A percentile compares a stretch with the other conserved stretches of the same genome.
Conservation (phyloP, 2,113 vertebrate species). For the Embiotoca jacksoni region DNA sequence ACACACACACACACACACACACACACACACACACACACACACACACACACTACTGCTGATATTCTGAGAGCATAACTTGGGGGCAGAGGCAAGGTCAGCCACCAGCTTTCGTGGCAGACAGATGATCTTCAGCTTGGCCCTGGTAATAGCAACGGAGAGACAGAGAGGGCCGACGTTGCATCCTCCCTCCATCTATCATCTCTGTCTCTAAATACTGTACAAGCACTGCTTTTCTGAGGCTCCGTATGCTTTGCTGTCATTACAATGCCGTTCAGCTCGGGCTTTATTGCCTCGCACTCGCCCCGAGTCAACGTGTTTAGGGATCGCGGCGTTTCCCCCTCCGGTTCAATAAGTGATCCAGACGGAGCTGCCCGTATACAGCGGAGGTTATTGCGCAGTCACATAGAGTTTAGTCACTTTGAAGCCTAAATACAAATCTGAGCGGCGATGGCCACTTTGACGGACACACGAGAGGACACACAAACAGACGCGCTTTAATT, state of each 20-base stretch:
- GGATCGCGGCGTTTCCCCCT: slow-evolving; percentile 33
- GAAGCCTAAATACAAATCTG: slow-evolving; percentile 42
- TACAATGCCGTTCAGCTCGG: slow-evolving; percentile 34
- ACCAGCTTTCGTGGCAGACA: slow-evolving; percentile 67
- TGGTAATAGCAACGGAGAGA: slow-evolving; percentile 57
- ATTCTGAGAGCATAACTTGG: slow-evolving; percentile 81
- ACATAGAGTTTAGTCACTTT: slow-evolving; percentile 24
- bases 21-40: no score
- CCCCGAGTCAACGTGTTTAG: slow-evolving; percentile 29
- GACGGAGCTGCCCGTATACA: slow-evolving; percentile 9
- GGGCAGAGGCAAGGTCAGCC: slow-evolving; percentile 81
- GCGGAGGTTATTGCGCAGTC: slow-evolving; percentile 45
- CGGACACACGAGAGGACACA: slow-evolving; percentile 32
- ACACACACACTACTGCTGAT: slow-evolving; percentile 50
- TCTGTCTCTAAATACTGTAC: slow-evolving; percentile 55
- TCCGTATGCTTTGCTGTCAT: slow-evolving; percentile 19
- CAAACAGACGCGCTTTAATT: slow-evolving; percentile 47
- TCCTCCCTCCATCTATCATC: slow-evolving; percentile 63
- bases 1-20: no score
- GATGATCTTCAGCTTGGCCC: slow-evolving; percentile 78
- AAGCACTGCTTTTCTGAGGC: slow-evolving; percentile 44
- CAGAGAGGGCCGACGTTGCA: slow-evolving; percentile 47
- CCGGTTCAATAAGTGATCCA: slow-evolving; percentile 37
- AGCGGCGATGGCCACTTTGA: slow-evolving; percentile 31
- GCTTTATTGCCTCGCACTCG: slow-evolving; percentile 51